These are phyloP conservation scores for Tetramorium alpestre DNA, from an alignment of 1,140 invertebrate species.

Conservation along the genomic window DNA sequence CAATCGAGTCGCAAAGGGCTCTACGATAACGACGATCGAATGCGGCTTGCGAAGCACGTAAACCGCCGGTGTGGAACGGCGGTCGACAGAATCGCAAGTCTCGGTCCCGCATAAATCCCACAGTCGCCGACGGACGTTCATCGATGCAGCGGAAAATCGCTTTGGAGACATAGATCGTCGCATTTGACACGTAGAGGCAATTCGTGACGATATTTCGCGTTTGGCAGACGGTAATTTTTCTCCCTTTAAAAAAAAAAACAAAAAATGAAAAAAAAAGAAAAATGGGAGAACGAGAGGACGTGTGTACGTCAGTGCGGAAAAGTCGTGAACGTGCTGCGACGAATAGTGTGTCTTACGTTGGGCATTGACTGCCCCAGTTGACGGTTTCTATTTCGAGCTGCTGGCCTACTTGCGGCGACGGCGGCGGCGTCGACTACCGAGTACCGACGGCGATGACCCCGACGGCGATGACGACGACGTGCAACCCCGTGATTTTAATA, in stretches of 20 bases:
- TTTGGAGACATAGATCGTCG: not conserved
- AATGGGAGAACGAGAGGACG: slow-evolving; percentile 22
- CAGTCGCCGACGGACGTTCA: not conserved
- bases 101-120: slow-evolving; percentile 16
- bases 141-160: slow-evolving; percentile 34
- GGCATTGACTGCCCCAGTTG: slow-evolving; percentile 74
- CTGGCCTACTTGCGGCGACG: slow-evolving; percentile 70
- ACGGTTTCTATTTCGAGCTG: slow-evolving; percentile 73
- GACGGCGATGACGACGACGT: slow-evolving; percentile 49
- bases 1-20: not conserved
- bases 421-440: slow-evolving; percentile 51
- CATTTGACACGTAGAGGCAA: slow-evolving; percentile 29
- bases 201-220: slow-evolving; percentile 8
- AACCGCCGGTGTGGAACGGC: not conserved
- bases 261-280: slow-evolving; percentile 5
- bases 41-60: slow-evolving; percentile 3
- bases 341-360: slow-evolving; percentile 64
- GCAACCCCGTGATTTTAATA: slow-evolving; percentile 71
- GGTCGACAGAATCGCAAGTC: slow-evolving; percentile 13
- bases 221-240: slow-evolving; percentile 1
- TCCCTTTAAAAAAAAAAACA: not conserved
- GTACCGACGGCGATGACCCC: slow-evolving; percentile 48
- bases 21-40: slow-evolving; percentile 12
- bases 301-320: slow-evolving; percentile 30
- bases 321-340: slow-evolving; percentile 54